These are phyloP conservation scores for Salvelinus fontinalis DNA, from an alignment of 2,113 vertebrate genomes.

Conservation along the genomic window DNA sequence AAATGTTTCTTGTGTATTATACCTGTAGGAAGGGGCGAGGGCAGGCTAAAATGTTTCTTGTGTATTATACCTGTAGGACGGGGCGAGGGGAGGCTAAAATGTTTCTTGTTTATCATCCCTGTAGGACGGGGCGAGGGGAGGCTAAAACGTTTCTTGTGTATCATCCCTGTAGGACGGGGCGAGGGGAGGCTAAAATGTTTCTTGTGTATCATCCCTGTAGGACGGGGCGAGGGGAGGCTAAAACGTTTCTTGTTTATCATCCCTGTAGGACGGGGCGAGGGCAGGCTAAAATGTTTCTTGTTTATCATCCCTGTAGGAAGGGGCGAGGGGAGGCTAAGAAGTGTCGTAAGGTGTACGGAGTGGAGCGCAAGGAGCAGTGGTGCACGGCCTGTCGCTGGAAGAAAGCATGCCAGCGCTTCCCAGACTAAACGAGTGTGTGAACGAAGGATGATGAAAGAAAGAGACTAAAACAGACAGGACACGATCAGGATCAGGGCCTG, in stretches of 20 bases:
- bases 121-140: too few species aligned
- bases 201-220: constrained; percentile 51
- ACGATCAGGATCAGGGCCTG: too few species aligned
- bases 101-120: too few species aligned
- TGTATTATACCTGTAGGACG: too few species aligned
- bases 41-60: constrained; percentile 33
- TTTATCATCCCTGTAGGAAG: constrained; percentile 70
- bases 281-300: constrained; percentile 75
- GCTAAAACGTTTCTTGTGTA: too few species aligned
- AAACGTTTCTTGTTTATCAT: constrained; percentile 29
- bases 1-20: constrained; percentile 28
- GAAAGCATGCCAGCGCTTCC: constrained; percentile 87
- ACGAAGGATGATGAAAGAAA: background rate
- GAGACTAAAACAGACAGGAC: background rate
- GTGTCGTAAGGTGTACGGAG: constrained; percentile 88
- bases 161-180: constrained; percentile 76
- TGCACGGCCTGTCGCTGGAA: constrained; percentile 89
- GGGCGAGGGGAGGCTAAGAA: constrained; percentile 89
- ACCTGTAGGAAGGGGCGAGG: too few species aligned
- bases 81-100: constrained; percentile 31
- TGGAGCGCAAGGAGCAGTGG: constrained; percentile 87
- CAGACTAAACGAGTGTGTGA: constrained; percentile 70
- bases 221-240: constrained; percentile 87
- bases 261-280: constrained; percentile 81
- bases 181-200: constrained; percentile 81